These are phyloP conservation scores for Neodon shergylaensis DNA, from an alignment of 2,113 vertebrate species.

Conservation along the genomic window DNA sequence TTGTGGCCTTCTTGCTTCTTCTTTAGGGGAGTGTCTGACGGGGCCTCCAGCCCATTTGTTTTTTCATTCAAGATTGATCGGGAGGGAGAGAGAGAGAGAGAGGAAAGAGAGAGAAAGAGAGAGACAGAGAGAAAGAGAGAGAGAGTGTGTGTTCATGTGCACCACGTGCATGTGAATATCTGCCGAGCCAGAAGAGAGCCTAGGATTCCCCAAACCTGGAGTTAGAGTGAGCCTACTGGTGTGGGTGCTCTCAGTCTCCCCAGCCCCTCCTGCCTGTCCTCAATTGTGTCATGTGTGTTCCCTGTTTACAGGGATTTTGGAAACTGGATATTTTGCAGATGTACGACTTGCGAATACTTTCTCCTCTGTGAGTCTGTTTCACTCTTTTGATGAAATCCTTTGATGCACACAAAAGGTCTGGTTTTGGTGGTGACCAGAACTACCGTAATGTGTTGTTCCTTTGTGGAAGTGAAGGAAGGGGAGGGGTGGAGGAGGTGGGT, in stretches of 20 bases:
- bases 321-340: not conserved
- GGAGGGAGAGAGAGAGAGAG: not conserved
- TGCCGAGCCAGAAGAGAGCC: not conserved
- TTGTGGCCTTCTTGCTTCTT: too few species aligned
- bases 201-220: not conserved
- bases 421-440: not conserved
- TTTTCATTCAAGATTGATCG: not conserved
- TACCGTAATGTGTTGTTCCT: not conserved
- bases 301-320: not conserved
- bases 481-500: rapidly evolving
- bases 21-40: not conserved
- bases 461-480: not conserved
- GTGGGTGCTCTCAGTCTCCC: not conserved
- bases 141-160: not conserved
- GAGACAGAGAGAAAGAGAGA: not conserved
- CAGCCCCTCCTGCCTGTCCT: not conserved
- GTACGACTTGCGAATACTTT: not conserved
- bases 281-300: not conserved
- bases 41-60: not conserved
- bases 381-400: not conserved
- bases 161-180: not conserved
- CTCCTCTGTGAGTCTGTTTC: not conserved
- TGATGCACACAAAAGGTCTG: not conserved
- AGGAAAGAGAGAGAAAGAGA: not conserved
- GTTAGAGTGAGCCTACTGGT: not conserved